Evolutionary conservation across 2,888 invertebrate species (phyloP).

Genomic region (Pecten maximus): DNA sequence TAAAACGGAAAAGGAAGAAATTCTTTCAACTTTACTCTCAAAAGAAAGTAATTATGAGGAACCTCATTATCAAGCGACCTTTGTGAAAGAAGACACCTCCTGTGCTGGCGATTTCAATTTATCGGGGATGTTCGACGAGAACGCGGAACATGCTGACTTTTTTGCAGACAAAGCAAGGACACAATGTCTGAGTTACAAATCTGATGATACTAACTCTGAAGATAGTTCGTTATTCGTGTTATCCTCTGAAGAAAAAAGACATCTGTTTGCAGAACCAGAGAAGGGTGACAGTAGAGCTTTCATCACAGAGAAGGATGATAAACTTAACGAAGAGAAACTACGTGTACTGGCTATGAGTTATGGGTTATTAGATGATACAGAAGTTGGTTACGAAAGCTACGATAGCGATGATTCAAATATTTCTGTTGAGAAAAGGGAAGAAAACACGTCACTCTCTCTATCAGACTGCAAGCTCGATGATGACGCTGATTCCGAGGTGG

Average conservation of each 20-base stretch:
- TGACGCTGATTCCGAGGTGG: neutral
- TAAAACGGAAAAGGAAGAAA: neutral
- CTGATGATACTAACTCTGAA: neutral
- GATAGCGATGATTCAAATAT: neutral
- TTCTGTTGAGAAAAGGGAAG: neutral
- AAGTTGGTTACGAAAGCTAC: neutral
- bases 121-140: neutral
- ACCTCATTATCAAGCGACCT: neutral
- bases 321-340: neutral
- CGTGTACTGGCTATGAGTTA: neutral
- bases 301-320: neutral
- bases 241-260: neutral
- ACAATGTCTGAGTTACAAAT: neutral
- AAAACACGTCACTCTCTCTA: neutral
- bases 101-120: neutral
- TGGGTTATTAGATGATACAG: neutral
- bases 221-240: too few species aligned
- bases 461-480: neutral
- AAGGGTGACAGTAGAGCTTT: neutral
- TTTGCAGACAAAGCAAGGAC: neutral
- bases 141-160: neutral
- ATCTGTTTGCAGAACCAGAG: neutral
- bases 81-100: neutral
- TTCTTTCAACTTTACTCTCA: neutral
- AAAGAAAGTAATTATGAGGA: neutral